Evolutionary conservation across 37 sponge, comb jelly and placozoan genomes (phyloP), one percentile per base, ranked within the genome.

Genomic region (Cliona cf. orientalis): DNA sequence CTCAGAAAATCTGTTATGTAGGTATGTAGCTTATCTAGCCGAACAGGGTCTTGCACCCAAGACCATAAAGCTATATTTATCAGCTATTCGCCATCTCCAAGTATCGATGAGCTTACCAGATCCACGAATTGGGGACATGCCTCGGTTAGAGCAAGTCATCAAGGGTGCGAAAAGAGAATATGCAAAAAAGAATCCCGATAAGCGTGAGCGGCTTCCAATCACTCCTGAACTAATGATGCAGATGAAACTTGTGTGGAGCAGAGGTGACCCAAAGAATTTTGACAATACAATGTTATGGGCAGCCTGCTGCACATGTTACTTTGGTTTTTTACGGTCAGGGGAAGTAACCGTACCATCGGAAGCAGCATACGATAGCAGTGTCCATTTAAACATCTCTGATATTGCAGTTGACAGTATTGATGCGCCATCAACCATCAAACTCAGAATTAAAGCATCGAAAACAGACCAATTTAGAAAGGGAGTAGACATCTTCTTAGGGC

Each of bases 311-410:
- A 17, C 46, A 22, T 42, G 82, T 58, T 82, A 72, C 4, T 82
- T 82, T 29, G 82, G 62, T 0, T 80, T 82, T 38, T 32, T 82
- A 0, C 44, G 82, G 6, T 71, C 82, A 14, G 73, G 82, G 2
- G 82, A 82, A 53, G 32, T 82, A 3, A 66, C 66, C 2, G 4
- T 17, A 2, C 66, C 66, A 34, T 49, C 55, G 55, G 55, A 49
- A 49, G 11, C 55, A 49, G 55, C 55, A 49, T 49, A 19, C 55
- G 55, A 49, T 17, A 11, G 14, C 55, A 19, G 14, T 11, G 11
- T 17, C 14, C 55, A 49, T 49, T 17, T 49, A 19, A 17, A 17
- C 17, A 19, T 49, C 17, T 11, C 55, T 17, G 55, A 49, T 49
- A 17, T 49, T 17, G 17, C 55, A 17, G 55, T 49, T 11, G 55